Conservation (phyloP, 2,888 invertebrate species). For the Marasmarcha lunaedactyla region DNA sequence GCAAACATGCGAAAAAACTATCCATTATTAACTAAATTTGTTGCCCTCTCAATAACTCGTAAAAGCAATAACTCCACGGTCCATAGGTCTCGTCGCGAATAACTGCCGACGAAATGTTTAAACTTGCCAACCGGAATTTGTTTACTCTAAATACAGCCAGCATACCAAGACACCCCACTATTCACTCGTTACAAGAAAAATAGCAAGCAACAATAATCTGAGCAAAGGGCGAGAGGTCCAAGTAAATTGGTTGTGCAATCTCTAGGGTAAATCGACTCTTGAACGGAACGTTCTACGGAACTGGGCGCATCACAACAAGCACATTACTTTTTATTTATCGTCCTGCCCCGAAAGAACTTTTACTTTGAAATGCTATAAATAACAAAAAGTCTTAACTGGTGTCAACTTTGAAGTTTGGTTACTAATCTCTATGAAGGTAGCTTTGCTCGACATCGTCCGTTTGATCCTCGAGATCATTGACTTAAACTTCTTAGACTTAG, state of each 20-base stretch:
- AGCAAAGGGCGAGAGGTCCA: conserved; percentile 13
- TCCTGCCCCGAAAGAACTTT: conserved; percentile 8
- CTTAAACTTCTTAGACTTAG: too few relatives aligned
- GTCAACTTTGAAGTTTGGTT: too few relatives aligned
- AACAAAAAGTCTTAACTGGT: too few relatives aligned
- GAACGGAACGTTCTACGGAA: conserved; percentile 13
- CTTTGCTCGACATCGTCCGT: too few relatives aligned
- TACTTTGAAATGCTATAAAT: too few relatives aligned
- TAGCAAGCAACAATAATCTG: conserved; percentile 7
- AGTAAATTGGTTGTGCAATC: conserved; percentile 15
- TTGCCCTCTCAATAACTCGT: conserved; percentile 32
- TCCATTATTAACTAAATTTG: too few relatives aligned
- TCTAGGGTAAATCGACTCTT: conserved; percentile 15
- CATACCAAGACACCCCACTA: conserved; percentile 19
- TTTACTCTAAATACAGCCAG: conserved; percentile 26
- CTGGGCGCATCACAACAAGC: conserved; percentile 29
- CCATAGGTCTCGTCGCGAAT: conserved; percentile 35
- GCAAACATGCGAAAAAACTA: too few relatives aligned
- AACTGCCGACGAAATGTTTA: conserved; percentile 37
- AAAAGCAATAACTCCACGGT: conserved; percentile 43
- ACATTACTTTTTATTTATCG: conserved; percentile 19
- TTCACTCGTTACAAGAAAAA: conserved; percentile 7
- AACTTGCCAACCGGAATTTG: conserved; percentile 39
- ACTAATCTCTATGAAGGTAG: too few relatives aligned
- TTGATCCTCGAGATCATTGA: too few relatives aligned